These are phyloP conservation scores for Clanis bilineata DNA, from an alignment of 2,888 invertebrate genomes.

Conservation along the genomic window DNA sequence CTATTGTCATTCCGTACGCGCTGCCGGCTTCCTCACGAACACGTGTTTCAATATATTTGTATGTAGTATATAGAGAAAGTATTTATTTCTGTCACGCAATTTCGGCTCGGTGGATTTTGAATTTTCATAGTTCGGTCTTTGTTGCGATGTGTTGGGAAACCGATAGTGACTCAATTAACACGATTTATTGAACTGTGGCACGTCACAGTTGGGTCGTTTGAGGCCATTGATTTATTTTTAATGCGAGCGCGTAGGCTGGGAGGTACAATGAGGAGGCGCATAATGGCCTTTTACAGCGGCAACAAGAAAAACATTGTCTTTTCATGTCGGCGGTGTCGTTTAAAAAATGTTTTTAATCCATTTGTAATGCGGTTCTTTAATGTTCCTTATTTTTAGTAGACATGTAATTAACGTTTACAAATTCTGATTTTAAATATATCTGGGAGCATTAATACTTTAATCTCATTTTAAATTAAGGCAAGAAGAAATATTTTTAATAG, in stretches of 20 bases:
- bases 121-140: conserved; percentile 54
- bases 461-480: too few species aligned
- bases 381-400: background rate
- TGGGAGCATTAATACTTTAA: background rate
- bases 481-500: too few species aligned
- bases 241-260: conserved; percentile 28
- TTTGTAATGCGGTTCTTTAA: background rate
- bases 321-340: conserved; percentile 8
- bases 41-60: conserved; percentile 72
- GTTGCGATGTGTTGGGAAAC: conserved; percentile 41
- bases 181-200: conserved; percentile 58
- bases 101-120: conserved; percentile 59
- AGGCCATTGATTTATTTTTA: conserved; percentile 43
- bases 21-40: conserved; percentile 74
- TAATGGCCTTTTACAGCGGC: conserved; percentile 19
- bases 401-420: background rate
- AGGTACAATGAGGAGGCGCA: conserved; percentile 26
- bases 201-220: conserved; percentile 47
- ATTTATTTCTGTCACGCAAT: conserved; percentile 79
- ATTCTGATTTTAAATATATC: background rate
- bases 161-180: conserved; percentile 58
- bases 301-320: conserved; percentile 15
- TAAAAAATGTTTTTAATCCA: conserved; percentile 9
- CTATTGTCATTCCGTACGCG: conserved; percentile 75
- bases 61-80: conserved; percentile 54